Conservation (phyloP, 2,888 invertebrate species). For the Nezara viridula region DNA sequence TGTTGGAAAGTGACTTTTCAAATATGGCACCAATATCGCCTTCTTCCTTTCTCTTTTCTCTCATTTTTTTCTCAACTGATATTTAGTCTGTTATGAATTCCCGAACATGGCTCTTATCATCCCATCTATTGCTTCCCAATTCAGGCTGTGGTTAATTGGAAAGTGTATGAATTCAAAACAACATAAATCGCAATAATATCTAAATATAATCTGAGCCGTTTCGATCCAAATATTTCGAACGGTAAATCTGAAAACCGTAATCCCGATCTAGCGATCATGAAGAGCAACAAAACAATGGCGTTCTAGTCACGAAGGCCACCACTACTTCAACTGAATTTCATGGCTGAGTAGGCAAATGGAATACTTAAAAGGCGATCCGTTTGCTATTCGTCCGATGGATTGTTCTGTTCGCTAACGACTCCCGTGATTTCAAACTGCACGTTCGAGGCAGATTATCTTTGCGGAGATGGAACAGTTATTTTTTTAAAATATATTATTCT, state of each 20-base stretch:
- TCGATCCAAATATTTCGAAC: constrained; percentile 12
- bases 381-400: background rate
- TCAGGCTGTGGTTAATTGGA: background rate
- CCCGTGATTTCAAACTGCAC: background rate
- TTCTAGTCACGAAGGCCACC: constrained; percentile 30
- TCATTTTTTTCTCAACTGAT: background rate
- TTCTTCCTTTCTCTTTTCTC: background rate
- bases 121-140: background rate
- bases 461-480: background rate
- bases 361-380: constrained; percentile 23
- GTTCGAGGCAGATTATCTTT: background rate
- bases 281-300: constrained; percentile 25
- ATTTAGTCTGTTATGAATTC: background rate
- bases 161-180: background rate
- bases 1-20: too few species aligned
- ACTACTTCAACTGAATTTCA: constrained; percentile 25
- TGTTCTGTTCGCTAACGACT: constrained; percentile 8
- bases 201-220: constrained; percentile 27
- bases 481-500: background rate
- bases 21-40: too few species aligned
- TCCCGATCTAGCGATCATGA: constrained; percentile 27
- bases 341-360: constrained; percentile 39
- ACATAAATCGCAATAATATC: background rate
- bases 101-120: background rate
- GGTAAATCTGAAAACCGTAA: constrained; percentile 37